Base-by-base conservation (phyloP, 2,888 invertebrate genomes). In the Eudemis profundana region DNA sequence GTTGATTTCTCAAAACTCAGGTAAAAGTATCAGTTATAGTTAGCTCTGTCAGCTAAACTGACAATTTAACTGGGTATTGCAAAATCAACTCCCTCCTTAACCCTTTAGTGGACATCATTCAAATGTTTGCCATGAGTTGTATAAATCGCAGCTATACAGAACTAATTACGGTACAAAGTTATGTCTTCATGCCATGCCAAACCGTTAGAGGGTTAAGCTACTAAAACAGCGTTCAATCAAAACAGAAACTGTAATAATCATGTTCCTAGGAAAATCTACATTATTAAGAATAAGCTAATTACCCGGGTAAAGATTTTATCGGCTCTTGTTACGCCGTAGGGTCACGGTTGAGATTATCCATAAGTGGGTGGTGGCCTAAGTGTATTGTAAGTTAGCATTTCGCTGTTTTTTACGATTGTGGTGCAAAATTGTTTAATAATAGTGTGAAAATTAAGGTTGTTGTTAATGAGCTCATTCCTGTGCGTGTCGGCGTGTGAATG, bases 241-340 rank as follows among this genome's bases (percentile, higher is more conserved):
- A 15, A 40, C 38, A 19, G 4, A 50, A 40, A 33, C 50, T 51
- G 44, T 33, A 59, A 44, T 29, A 64, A 36, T 44, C 36, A 57
- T 64, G 57, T 59, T 59, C 57, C 64, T 64, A 59, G 57, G 44
- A 33, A 64, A 19, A 46, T 53, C 23, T 59, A 57, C 57, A 59
- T 64, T 50, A 17, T 36, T 64, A 51, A 59, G 36, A 57, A 57
- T 51, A 36, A 57, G 27, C 33, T 44, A 51, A 15, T 61, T 50
- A 57, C 23, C 49, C 44, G 23, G 29, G 21, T 64, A 51, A 42
- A 23, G 15, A 14, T 33, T 19, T 57, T 15, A 61, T 29, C 17
- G 15, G 23, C 15, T 36, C 38, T 15, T 54, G 46, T 54, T 38
- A 23, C 50, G 33, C 17, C 42, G 23, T 21, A 54, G 40, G 36